A percentile compares a stretch with the other conserved stretches of the same genome.
These are phyloP conservation scores for Acrocera orbiculus DNA, from an alignment of 2,888 invertebrate genomes.

Conservation along the genomic window DNA sequence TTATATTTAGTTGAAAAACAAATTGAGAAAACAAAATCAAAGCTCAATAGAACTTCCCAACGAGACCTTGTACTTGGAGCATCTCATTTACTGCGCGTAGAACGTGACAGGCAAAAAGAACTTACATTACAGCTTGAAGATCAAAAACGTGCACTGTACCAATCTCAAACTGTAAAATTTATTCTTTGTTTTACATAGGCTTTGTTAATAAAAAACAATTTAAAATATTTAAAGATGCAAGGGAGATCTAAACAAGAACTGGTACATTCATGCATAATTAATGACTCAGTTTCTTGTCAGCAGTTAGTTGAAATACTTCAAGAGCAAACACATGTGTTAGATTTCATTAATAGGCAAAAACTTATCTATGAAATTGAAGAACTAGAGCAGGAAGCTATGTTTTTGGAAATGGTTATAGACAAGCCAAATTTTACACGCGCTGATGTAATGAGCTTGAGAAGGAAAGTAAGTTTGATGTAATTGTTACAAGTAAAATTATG, in stretches of 20 bases:
- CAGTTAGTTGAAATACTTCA: slow-evolving; percentile 12
- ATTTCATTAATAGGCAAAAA: slow-evolving; percentile 60
- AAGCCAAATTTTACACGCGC: slow-evolving; percentile 48
- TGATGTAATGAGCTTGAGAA: slow-evolving; percentile 43
- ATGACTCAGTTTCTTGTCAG: slow-evolving; percentile 12
- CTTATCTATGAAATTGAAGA: slow-evolving; percentile 52
- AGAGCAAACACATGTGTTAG: slow-evolving; percentile 34
- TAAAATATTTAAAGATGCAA: too few species aligned
- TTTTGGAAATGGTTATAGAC: slow-evolving; percentile 47
- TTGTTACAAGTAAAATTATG: too few species aligned
- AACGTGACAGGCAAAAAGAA: slow-evolving; percentile 14
- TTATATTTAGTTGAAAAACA: slow-evolving; percentile 12
- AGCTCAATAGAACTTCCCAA: slow-evolving; percentile 15
- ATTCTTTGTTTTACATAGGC: too few species aligned
- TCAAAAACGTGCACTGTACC: slow-evolving; percentile 12
- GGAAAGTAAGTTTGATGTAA: slow-evolving; percentile 34
- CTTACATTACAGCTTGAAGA: slow-evolving; percentile 13
- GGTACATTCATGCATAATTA: slow-evolving; percentile 10
- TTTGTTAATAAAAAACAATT: too few species aligned
- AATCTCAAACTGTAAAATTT: slow-evolving; percentile 9
- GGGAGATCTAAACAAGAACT: slow-evolving; percentile 14
- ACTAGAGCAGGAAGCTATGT: slow-evolving; percentile 45
- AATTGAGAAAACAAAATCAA: slow-evolving; percentile 13
- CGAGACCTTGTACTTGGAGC: slow-evolving; percentile 15
- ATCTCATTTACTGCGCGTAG: slow-evolving; percentile 13